Conservation (phyloP, 1,140 invertebrate species). For the Zaprionus capensis region DNA sequence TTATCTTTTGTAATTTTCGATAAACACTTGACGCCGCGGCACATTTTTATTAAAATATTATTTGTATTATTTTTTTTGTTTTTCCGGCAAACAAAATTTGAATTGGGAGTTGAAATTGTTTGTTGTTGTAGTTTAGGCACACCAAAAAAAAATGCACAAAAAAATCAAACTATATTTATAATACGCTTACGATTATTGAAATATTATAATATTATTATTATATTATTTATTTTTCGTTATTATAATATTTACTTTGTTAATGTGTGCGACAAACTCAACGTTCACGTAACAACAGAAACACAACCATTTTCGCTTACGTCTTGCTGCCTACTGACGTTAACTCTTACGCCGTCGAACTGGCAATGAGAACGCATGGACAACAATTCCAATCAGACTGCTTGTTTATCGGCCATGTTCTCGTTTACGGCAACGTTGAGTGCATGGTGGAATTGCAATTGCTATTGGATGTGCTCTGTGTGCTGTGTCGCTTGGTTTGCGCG, state of each 20-base stretch:
- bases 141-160: conserved; percentile 13
- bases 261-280: conserved; percentile 33
- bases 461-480: background rate
- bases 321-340: conserved; percentile 53
- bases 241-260: conserved; percentile 29
- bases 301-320: conserved; percentile 66
- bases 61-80: conserved; percentile 38
- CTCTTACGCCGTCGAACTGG: conserved; percentile 50
- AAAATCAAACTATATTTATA: conserved; percentile 5
- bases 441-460: conserved; percentile 4
- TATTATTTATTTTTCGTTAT: conserved; percentile 48
- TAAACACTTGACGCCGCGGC: conserved; percentile 37
- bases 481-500: background rate
- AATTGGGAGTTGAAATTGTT: conserved; percentile 2
- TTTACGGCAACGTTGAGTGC: conserved; percentile 23
- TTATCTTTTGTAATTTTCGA: conserved; percentile 46
- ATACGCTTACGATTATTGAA: conserved; percentile 1
- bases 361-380: conserved; percentile 49
- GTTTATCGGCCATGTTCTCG: conserved; percentile 49
- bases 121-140: conserved; percentile 25
- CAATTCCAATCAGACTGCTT: conserved; percentile 45
- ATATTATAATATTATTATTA: conserved; percentile 18
- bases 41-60: conserved; percentile 13
- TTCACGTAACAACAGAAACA: conserved; percentile 74
- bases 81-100: conserved; percentile 17